phyloP scores from a whole-genome alignment of 2,113 vertebrate species.

The Rhea pennata region DNA sequence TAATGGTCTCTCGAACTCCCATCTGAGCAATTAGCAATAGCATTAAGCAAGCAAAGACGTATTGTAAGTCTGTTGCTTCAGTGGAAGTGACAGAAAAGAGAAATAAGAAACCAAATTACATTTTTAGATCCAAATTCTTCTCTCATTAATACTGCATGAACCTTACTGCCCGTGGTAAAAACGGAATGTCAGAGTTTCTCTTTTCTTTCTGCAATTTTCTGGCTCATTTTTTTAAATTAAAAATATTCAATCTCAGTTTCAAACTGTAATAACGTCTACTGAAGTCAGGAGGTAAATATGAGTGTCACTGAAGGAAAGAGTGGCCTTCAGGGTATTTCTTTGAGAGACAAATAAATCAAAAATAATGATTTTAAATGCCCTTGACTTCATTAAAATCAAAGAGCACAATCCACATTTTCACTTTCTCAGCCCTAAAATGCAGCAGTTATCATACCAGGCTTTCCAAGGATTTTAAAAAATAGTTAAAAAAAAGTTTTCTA shows the following conservation, averaged over 20 bases:
- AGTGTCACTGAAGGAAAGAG: neutral
- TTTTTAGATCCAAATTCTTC: slow-evolving; percentile 30
- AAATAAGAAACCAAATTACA: slow-evolving; percentile 47
- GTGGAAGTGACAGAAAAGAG: slow-evolving; percentile 62
- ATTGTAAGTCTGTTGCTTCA: slow-evolving; percentile 45
- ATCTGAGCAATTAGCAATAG: slow-evolving; percentile 61
- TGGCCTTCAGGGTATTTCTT: neutral
- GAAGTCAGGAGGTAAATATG: neutral
- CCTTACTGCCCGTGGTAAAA: neutral
- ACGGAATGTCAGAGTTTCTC: neutral
- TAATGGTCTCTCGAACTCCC: slow-evolving; percentile 62
- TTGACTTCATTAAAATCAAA: neutral
- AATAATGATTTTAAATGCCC: neutral
- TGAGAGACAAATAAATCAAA: slow-evolving; percentile 14
- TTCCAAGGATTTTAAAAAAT: neutral
- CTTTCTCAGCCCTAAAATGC: neutral
- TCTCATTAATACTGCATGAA: slow-evolving; percentile 39
- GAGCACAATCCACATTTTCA: neutral
- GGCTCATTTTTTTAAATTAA: neutral
- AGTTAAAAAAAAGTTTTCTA: neutral
- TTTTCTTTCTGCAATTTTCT: neutral
- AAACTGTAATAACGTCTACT: neutral
- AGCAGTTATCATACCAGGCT: neutral
- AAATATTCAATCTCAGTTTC: neutral
- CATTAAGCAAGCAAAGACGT: slow-evolving; percentile 34